phyloP scores from a whole-genome alignment of 2,797 vertebrate species.

The Centroberyx gerrardi region DNA sequence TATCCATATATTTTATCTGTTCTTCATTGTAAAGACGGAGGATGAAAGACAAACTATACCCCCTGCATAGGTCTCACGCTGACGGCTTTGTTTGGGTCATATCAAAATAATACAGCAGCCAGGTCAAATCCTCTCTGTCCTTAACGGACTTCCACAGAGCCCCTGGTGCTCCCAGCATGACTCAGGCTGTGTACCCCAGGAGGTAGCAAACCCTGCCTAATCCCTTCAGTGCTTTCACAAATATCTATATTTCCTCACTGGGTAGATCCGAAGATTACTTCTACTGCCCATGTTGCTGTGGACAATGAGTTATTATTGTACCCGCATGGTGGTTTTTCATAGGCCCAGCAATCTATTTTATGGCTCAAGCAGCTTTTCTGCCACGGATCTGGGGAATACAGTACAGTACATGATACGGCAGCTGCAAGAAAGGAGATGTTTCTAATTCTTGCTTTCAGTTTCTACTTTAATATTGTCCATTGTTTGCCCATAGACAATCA shows the following conservation, averaged over 20 bases:
- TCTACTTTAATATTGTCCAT: neutral
- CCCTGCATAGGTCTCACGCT: constrained; percentile 64
- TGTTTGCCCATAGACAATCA: constrained; percentile 18
- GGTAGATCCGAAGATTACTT: constrained; percentile 74
- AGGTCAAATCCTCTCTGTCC: constrained; percentile 76
- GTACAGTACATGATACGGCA: constrained; percentile 16
- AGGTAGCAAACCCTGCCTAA: constrained; percentile 85
- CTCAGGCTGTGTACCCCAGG: constrained; percentile 73
- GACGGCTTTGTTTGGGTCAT: constrained; percentile 80
- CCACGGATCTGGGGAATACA: constrained; percentile 41
- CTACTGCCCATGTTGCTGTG: constrained; percentile 61
- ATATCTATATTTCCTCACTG: constrained; percentile 81
- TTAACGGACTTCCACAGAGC: constrained; percentile 68
- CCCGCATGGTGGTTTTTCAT: constrained; percentile 66
- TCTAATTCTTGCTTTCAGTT: constrained; percentile 27
- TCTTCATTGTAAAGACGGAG: constrained; percentile 26
- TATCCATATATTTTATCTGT: neutral
- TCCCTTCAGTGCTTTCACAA: constrained; percentile 81
- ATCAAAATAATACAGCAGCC: constrained; percentile 76
- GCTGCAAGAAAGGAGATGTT: neutral
- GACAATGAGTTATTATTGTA: constrained; percentile 76
- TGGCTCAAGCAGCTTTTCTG: constrained; percentile 55
- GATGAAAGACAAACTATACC: constrained; percentile 37
- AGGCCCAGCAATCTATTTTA: constrained; percentile 65
- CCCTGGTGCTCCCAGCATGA: constrained; percentile 81